Evolutionary conservation across 2,797 vertebrate genomes (phyloP).

Genomic region (Percopsis omiscomaycus): DNA sequence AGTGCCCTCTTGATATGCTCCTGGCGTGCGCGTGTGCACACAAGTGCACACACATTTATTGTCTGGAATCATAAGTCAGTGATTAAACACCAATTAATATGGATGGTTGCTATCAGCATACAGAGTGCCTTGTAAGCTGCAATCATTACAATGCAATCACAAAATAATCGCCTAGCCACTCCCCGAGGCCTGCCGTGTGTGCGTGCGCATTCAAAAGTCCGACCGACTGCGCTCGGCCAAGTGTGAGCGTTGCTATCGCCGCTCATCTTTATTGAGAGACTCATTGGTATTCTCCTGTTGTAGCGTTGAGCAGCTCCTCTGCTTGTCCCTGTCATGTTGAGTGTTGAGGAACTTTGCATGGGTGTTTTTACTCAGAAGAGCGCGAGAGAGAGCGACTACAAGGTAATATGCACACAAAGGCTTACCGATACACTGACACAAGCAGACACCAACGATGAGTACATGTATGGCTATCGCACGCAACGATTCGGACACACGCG

Average conservation of each 20-base stretch:
- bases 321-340: conserved; percentile 12
- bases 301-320: conserved; percentile 3
- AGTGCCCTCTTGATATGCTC: too few relatives aligned
- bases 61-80: conserved; percentile 38
- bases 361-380: too few relatives aligned
- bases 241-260: not conserved
- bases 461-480: not conserved
- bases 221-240: too few relatives aligned
- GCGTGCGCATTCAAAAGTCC: not conserved
- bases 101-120: conserved; percentile 55
- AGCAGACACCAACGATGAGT: too few relatives aligned
- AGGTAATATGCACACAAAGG: too few relatives aligned
- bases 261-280: conserved; percentile 26
- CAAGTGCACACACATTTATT: conserved; percentile 3
- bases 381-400: too few relatives aligned
- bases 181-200: conserved; percentile 27
- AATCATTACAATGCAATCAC: conserved; percentile 61
- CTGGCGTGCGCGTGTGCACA: not conserved
- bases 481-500: not conserved
- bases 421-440: too few relatives aligned
- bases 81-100: conserved; percentile 58
- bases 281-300: conserved; percentile 27
- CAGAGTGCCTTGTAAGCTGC: conserved; percentile 53
- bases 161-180: conserved; percentile 58
- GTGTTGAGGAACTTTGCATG: too few relatives aligned